Evolutionary conservation across 2,797 vertebrate genomes (phyloP), one percentile per base, ranked within the genome.

Genomic region (Chrosomus eos): DNA sequence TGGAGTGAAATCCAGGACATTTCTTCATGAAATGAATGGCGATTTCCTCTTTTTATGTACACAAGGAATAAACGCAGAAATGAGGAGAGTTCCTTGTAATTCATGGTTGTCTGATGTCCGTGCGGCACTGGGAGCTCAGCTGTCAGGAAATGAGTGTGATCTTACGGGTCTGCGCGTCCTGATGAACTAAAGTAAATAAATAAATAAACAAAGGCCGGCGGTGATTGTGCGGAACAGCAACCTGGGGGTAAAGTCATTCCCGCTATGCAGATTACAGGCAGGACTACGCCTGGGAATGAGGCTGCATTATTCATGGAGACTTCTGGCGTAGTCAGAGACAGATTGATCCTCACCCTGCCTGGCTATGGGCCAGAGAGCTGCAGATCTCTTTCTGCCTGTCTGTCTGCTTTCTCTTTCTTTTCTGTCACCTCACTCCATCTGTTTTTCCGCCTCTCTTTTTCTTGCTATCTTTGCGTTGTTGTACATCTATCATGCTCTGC

Each of bases 281-380:
- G 51, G 87, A 78, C 70, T 79, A 36, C 36, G n/a, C 21, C 79
- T 51, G 74, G 82, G 82, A 81, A 87, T 53, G 73, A 87, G 85
- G 40, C 68, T 84, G 66, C 82, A 88, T 90, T 90, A 90, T 89
- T 89, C 88, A 90, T 90, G 80, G 81, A 70, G 72, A 80, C 71
- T 86, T 28, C 62, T 72, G 60, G 43, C 23, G 19, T 31, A 81
- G 68, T 73, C 83, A 26, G 16, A 77, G 70, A 78, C 83, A 88
- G 86, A 88, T 80, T 79, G 81, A 88, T 87, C 66, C 86, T 89
- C 78, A 79, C 36, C 85, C 64, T 77, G 51, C 48, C 78, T 83
- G 81, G 80, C 84, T 76, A 60, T 9, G 43, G 87, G 82, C 87
- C 87, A 86, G 81, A 53, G 77, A 79, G 13, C 75, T 28, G 64